Percentiles rank a stretch among this genome's conserved stretches.
These are phyloP conservation scores for Cerastis leucographa DNA, from an alignment of 2,888 invertebrate genomes.

Conservation along the genomic window DNA sequence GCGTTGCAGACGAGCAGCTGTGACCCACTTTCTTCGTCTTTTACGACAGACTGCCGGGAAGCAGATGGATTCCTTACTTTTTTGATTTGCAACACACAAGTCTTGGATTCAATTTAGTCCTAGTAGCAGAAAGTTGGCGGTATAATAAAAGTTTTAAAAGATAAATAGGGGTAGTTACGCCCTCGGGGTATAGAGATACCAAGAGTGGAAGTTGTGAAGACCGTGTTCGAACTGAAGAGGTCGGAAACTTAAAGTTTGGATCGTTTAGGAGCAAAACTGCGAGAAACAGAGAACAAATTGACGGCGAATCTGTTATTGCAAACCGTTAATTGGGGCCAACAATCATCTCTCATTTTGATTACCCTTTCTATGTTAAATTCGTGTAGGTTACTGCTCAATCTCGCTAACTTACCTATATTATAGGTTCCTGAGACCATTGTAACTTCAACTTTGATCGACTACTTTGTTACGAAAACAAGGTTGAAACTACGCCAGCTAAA, in stretches of 20 bases:
- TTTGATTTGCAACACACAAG: conserved; percentile 15
- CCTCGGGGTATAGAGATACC: neutral
- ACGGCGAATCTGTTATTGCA: conserved; percentile 1
- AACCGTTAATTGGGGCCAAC: neutral
- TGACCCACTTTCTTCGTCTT: conserved; percentile 63
- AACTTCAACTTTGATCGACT: conserved; percentile 12
- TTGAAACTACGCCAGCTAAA: conserved; percentile 38
- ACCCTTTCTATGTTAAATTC: conserved; percentile 20
- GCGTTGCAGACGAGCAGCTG: conserved; percentile 51
- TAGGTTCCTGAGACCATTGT: neutral
- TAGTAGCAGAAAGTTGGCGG: neutral
- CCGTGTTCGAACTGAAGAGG: neutral
- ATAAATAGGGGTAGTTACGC: neutral
- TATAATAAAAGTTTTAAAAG: conserved; percentile 14
- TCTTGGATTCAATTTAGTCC: conserved; percentile 2
- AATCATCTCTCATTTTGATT: conserved; percentile 14
- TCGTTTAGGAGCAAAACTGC: conserved; percentile 9
- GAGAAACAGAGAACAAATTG: conserved; percentile 4
- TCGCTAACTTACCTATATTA: neutral
- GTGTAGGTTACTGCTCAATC: conserved; percentile 19
- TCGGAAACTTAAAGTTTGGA: conserved; percentile 6
- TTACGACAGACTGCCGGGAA: conserved; percentile 49
- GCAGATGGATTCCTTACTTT: conserved; percentile 36
- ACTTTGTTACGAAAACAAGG: conserved; percentile 21
- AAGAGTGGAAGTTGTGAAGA: conserved; percentile 10